Evolutionary conservation across 2,113 vertebrate species (phyloP), one percentile per base, ranked within the genome.

Genomic region (Tor tambroides): DNA sequence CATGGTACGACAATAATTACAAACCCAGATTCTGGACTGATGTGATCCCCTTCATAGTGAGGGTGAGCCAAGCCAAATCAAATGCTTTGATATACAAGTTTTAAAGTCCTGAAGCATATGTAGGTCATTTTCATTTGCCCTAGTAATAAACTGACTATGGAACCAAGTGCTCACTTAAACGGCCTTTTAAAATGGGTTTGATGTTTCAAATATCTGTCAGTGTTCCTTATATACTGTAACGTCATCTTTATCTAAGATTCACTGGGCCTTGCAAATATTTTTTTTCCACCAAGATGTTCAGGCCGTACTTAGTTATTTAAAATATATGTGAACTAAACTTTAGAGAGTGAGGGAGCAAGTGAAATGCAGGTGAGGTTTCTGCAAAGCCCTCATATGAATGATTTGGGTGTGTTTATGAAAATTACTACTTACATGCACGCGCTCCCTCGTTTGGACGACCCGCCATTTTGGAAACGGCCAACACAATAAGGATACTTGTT

Each of bases 1-100:
- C 75, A 86, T 79, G 78, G 78, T 86, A 86, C 67, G 11, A 71
- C 65, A 43, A 51, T 86, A 81, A 86, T 86, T 86, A 30, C 67
- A 81, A 81, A 86, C 19, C 32, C 78, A 86, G 85, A 86, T 72
- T 72, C 11, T 19, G 19, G 85, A 86, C 65, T 80, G 54, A 72
- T 74, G 78, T 28, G 78, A 74, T 76, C 41, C 15, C 61, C 63
- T 26, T 82, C 23, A 61, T 56, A 72, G 49, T 10, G 26, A 4
- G 3, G 23, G 46, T 59, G 19, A 74, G 67, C 67, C 54, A 80
- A 85, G 49, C 49, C 43, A 87, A 84, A 65, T 49, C 30, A 84
- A 80, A 75, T 7, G 32, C 83, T 75, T 84, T 84, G 83, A 65
- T 38, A 59, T 84, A 61, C 61, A n/a, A 69, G 12, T 35, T 88